A percentile compares a stretch with the other conserved stretches of the same genome.
Conservation (phyloP, 2,113 vertebrate species). For the Sterna hirundo region DNA sequence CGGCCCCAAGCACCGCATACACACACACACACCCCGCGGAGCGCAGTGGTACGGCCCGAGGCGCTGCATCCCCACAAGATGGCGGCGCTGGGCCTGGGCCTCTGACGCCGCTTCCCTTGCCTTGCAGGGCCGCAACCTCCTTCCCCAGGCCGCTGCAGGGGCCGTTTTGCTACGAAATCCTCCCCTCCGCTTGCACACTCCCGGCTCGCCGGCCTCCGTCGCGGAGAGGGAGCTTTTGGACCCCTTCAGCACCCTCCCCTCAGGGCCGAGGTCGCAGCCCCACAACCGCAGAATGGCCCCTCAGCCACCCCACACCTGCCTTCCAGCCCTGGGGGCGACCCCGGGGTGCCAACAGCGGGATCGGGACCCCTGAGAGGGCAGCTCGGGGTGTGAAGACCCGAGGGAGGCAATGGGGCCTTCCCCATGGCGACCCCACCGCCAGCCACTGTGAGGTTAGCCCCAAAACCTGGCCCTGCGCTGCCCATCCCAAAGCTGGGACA, state of each 20-base stretch:
- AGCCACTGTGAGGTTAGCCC: fast-evolving
- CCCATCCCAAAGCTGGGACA: too few relatives aligned
- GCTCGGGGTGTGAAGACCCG: not conserved
- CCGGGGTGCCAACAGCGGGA: too few relatives aligned
- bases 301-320: not conserved
- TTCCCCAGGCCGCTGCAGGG: fast-evolving
- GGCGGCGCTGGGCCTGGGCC: fast-evolving
- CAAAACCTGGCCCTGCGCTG: fast-evolving
- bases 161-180: fast-evolving
- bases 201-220: not conserved
- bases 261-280: not conserved
- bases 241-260: not conserved
- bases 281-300: not conserved
- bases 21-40: too few relatives aligned
- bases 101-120: fast-evolving
- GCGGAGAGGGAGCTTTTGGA: not conserved
- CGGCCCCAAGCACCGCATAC: not conserved
- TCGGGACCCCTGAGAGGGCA: not conserved
- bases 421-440: not conserved
- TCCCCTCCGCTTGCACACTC: fast-evolving
- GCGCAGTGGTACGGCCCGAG: not conserved
- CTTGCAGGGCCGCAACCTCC: fast-evolving
- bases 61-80: fast-evolving
- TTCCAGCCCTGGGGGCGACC: too few relatives aligned
- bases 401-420: not conserved